Percentiles rank a stretch among this genome's conserved stretches.
phyloP scores from a whole-genome alignment of 1,140 invertebrate genomes.

The Agrilus planipennis region DNA sequence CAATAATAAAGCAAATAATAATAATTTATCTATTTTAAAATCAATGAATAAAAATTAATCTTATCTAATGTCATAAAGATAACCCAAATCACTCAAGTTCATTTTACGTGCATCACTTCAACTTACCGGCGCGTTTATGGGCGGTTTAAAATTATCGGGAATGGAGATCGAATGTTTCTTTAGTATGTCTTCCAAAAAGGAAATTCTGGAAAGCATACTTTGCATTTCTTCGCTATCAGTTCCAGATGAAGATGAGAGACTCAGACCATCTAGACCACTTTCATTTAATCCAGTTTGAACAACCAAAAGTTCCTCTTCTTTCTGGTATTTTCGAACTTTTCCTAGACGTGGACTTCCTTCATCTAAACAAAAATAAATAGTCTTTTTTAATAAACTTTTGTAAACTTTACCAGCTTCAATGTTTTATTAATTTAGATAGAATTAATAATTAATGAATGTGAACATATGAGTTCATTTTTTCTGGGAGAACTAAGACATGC shows the following conservation, averaged over 20 bases:
- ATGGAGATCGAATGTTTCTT: slow-evolving; percentile 26
- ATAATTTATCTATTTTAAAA: too few relatives aligned
- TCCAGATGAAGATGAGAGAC: slow-evolving; percentile 24
- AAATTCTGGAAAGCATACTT: slow-evolving; percentile 24
- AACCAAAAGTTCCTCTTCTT: slow-evolving; percentile 22
- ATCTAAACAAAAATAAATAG: slow-evolving; percentile 20
- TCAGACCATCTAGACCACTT: slow-evolving; percentile 29
- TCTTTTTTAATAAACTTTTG: too few relatives aligned
- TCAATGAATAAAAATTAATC: too few relatives aligned
- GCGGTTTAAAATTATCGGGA: slow-evolving; percentile 11
- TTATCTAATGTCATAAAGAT: too few relatives aligned
- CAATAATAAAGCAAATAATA: too few relatives aligned
- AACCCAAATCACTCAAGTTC: too few relatives aligned
- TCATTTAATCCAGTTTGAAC: slow-evolving; percentile 35
- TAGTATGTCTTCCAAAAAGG: slow-evolving; percentile 25
- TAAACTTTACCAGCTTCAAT: too few relatives aligned
- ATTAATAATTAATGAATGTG: too few relatives aligned
- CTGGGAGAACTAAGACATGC: too few relatives aligned
- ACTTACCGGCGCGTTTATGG: slow-evolving; percentile 12
- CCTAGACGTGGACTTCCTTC: slow-evolving; percentile 41
- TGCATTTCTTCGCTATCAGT: slow-evolving; percentile 19
- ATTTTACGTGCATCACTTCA: too few relatives aligned
- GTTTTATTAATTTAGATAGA: too few relatives aligned
- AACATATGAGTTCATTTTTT: too few relatives aligned
- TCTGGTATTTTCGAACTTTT: slow-evolving; percentile 41